Conservation (phyloP, 2,113 vertebrate species). For the Amblyopsis rosae region DNA sequence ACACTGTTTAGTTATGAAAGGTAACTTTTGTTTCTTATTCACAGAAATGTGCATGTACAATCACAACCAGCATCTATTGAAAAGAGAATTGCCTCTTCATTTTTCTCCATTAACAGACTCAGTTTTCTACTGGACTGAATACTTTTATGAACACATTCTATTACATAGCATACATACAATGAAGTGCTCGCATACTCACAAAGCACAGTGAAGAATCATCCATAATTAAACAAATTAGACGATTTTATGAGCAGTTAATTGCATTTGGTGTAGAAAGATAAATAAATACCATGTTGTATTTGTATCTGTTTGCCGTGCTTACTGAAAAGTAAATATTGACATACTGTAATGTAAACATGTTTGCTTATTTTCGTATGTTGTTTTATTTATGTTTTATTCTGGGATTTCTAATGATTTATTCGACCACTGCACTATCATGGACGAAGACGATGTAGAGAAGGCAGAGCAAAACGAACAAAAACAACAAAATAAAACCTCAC, state of each 20-base stretch:
- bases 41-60: no score
- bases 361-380: not conserved
- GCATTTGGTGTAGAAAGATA: not conserved
- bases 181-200: slow-evolving; percentile 6
- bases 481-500: slow-evolving; percentile 9
- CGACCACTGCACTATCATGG: not conserved
- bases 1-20: no score
- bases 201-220: slow-evolving; percentile 26
- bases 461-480: slow-evolving; percentile 10
- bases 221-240: slow-evolving; percentile 48
- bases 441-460: slow-evolving; percentile 9
- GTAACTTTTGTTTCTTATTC: no score
- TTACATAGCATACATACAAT: no score
- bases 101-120: not conserved
- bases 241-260: slow-evolving; percentile 30
- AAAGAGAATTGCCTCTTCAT: no score
- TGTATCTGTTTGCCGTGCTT: not conserved
- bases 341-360: not conserved
- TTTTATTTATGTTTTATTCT: not conserved
- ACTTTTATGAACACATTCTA: no score
- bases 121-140: not conserved
- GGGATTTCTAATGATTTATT: not conserved
- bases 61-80: no score
- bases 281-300: slow-evolving; percentile 5
- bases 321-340: not conserved